Evolutionary conservation across 2,888 invertebrate species (phyloP), one percentile per base, ranked within the genome.

Genomic region (Archips crataeganus): DNA sequence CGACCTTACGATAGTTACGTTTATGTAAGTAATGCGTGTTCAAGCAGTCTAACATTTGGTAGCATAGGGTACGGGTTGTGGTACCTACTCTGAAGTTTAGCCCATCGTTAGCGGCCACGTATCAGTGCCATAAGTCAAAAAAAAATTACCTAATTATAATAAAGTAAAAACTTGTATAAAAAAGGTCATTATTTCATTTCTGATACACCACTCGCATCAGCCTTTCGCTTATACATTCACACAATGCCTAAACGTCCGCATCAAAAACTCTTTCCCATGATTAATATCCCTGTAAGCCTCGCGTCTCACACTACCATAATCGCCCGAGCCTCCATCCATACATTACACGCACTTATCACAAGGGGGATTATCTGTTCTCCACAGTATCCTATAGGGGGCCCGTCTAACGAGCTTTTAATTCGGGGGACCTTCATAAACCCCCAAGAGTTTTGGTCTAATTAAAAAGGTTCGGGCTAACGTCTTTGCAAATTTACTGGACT

Each of bases 391-490:
- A 76, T 63, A 61, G 70, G 61, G 65, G 63, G 62, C 72, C 69
- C 71, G 62, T 73, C 75, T 75, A 75, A 75, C 75, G 71, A 73
- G 62, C 64, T 74, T 71, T 62, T 77, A 75, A 78, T 75, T 73
- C 77, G 73, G 75, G 67, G 63, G 68, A 72, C 77, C 74, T 76
- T 71, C 75, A 71, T 73, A 76, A 77, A 75, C 70, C 64, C 45
- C 57, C 34, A 47, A 57, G 61, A 61, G 73, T 68, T 75, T 42
- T 73, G 54, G 57, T 71, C 71, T 71, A 71, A 75, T 73, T 75
- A 70, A 70, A 47, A 70, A 73, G 66, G 66, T 64, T 49, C 5
- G 63, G 47, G 63, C 47, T 34, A 47, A 32, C 32, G 47, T 47
- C 32, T 57, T 32, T 32, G 57, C 11, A 57, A 57, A 57, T 57